Percentiles rank a stretch among this genome's conserved stretches.
These are phyloP conservation scores for Gorsachius magnificus DNA, from an alignment of 2,797 vertebrate genomes.

Conservation along the genomic window DNA sequence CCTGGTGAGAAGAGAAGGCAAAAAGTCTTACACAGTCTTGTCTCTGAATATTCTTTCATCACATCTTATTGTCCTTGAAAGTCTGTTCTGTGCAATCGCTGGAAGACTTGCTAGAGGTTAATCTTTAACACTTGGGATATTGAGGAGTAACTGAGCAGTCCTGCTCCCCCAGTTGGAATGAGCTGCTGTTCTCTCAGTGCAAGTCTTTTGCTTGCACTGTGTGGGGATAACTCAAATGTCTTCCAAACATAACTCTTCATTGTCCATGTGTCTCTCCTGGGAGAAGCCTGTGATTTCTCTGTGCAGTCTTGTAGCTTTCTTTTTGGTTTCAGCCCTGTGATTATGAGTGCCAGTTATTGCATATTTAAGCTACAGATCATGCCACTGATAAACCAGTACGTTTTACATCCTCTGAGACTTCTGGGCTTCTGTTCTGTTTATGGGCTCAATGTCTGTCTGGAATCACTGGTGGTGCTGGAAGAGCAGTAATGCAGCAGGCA, in stretches of 20 bases:
- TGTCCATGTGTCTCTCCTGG: background rate
- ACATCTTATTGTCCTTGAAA: background rate
- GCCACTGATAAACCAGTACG: background rate
- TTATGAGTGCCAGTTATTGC: background rate
- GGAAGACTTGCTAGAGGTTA: background rate
- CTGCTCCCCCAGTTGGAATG: background rate
- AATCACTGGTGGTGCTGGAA: background rate
- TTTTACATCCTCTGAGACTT: background rate
- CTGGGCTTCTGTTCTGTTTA: background rate
- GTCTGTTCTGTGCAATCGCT: background rate
- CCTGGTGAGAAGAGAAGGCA: background rate
- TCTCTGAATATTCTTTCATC: constrained; percentile 2
- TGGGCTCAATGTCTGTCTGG: background rate
- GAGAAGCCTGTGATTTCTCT: background rate
- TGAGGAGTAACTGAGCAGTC: background rate
- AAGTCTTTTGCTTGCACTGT: background rate
- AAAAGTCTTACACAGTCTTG: background rate
- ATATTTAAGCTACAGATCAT: background rate
- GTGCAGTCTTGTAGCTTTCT: background rate
- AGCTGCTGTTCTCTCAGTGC: background rate
- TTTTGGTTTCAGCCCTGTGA: background rate
- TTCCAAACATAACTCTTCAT: background rate
- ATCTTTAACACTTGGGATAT: background rate
- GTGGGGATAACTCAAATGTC: background rate
- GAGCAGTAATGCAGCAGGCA: background rate